Percentiles rank a stretch among this genome's conserved stretches.
Evolutionary conservation across 2,888 invertebrate species (phyloP).

Genomic region (Lymantria dispar): DNA sequence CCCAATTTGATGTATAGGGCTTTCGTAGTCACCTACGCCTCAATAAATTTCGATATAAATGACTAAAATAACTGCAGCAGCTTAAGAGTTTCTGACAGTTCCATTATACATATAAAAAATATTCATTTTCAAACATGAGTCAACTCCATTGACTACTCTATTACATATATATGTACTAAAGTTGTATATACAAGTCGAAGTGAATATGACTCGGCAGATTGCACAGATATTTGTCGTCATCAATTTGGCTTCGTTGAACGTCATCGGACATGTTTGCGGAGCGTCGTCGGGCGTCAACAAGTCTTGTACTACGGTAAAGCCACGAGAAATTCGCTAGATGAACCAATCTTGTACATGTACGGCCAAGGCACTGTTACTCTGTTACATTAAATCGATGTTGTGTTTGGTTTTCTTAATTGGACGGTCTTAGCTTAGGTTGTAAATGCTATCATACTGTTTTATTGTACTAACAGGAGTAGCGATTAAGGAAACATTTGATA

Average conservation of each 20-base stretch:
- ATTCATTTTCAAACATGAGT: too few relatives aligned
- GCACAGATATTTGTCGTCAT: conserved; percentile 54
- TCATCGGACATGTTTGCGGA: conserved; percentile 55
- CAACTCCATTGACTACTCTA: too few relatives aligned
- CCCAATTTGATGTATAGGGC: too few relatives aligned
- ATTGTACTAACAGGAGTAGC: not conserved
- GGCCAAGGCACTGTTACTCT: conserved; percentile 67
- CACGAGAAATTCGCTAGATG: conserved; percentile 65
- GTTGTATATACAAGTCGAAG: not conserved
- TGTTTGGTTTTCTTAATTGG: conserved; percentile 62
- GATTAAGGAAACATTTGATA: too few relatives aligned
- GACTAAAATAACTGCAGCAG: too few relatives aligned
- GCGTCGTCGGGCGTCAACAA: conserved; percentile 39
- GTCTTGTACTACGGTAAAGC: conserved; percentile 56
- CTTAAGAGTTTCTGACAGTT: too few relatives aligned
- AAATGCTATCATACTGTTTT: conserved; percentile 5
- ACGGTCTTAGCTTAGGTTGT: conserved; percentile 41
- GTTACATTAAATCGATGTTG: conserved; percentile 71
- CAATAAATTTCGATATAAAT: too few relatives aligned
- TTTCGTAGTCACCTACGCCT: too few relatives aligned
- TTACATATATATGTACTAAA: too few relatives aligned
- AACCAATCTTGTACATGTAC: conserved; percentile 46
- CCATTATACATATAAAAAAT: too few relatives aligned
- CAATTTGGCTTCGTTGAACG: conserved; percentile 51
- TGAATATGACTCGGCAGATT: conserved; percentile 18